These are phyloP conservation scores for Stercorarius parasiticus DNA, from an alignment of 2,113 vertebrate species.

Conservation along the genomic window DNA sequence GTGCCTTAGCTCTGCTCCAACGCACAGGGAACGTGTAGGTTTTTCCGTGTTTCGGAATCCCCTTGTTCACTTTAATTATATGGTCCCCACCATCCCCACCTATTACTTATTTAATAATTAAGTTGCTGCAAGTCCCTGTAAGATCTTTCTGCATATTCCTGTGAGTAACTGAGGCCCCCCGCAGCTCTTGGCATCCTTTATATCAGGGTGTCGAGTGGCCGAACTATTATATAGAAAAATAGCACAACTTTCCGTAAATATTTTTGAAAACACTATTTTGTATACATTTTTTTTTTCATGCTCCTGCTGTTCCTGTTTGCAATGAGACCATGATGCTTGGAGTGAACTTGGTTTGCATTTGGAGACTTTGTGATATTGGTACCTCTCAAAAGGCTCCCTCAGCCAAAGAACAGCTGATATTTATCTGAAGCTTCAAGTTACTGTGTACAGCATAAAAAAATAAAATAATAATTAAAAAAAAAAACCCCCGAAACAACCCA, in stretches of 20 bases:
- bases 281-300: fast-evolving
- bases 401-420: not conserved
- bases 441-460: not conserved
- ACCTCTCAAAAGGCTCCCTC: not conserved
- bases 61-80: not conserved
- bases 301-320: not conserved
- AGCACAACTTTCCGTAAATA: not conserved
- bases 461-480: too few relatives aligned
- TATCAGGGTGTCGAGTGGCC: fast-evolving
- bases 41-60: not conserved
- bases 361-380: not conserved
- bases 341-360: not conserved
- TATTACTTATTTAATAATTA: not conserved
- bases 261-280: not conserved
- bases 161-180: not conserved
- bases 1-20: not conserved
- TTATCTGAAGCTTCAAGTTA: not conserved
- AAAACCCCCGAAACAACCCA: not conserved
- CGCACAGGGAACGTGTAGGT: fast-evolving
- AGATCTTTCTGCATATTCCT: not conserved
- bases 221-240: fast-evolving
- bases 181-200: not conserved
- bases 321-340: not conserved
- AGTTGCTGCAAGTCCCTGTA: not conserved
- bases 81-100: not conserved